Conservation (phyloP, 2,113 vertebrate genomes). For the Conger conger region DNA sequence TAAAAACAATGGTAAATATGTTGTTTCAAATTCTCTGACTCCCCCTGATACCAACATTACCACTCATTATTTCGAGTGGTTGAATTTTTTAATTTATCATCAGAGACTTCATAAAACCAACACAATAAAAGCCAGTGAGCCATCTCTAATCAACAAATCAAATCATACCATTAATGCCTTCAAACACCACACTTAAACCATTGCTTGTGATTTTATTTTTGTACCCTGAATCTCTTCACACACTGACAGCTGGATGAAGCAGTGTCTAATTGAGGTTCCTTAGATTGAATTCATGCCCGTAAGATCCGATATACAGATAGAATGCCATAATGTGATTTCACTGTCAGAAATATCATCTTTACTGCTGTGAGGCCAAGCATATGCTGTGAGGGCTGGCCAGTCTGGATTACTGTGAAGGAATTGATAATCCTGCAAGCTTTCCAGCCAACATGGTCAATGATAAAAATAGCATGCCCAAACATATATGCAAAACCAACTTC, state of each 20-base stretch:
- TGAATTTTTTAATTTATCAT: no score
- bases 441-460: not conserved
- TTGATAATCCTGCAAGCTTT: not conserved
- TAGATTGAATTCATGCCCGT: not conserved
- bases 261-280: not conserved
- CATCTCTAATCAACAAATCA: no score
- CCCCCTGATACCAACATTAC: no score
- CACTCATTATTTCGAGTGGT: no score
- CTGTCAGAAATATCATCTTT: not conserved
- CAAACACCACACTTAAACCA: no score
- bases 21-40: no score
- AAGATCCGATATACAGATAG: not conserved
- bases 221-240: no score
- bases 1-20: no score
- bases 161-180: no score
- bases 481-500: not conserved
- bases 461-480: not conserved
- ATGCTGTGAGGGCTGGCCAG: not conserved
- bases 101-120: no score
- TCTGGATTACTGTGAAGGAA: not conserved
- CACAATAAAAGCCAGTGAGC: no score
- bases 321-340: not conserved
- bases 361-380: not conserved
- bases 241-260: not conserved
- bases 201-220: no score